A percentile compares a stretch with the other conserved stretches of the same genome.
These are phyloP conservation scores for Spodoptera littoralis DNA, from an alignment of 2,888 invertebrate genomes.

Conservation along the genomic window DNA sequence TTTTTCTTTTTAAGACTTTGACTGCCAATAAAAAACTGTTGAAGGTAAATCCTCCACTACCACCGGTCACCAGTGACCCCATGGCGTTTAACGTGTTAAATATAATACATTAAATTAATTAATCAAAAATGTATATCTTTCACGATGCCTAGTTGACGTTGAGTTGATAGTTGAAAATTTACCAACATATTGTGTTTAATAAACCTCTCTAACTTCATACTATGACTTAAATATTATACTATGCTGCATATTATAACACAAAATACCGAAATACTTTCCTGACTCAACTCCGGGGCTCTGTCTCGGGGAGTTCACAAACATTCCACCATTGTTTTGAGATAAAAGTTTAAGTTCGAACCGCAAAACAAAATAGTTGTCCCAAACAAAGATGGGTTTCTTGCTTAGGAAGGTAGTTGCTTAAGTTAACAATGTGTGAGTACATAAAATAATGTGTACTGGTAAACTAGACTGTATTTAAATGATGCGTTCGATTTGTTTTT, in stretches of 20 bases:
- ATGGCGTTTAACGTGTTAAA: too few species aligned
- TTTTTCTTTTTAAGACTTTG: too few species aligned
- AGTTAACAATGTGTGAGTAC: too few species aligned
- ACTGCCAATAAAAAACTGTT: too few species aligned
- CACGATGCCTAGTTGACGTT: neutral
- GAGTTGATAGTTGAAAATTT: too few species aligned
- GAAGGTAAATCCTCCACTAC: too few species aligned
- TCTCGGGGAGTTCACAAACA: conserved; percentile 22
- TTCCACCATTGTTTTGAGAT: conserved; percentile 52
- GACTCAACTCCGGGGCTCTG: conserved; percentile 10
- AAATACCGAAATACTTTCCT: conserved; percentile 25
- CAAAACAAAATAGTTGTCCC: conserved; percentile 61
- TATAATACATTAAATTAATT: conserved; percentile 5
- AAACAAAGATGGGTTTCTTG: conserved; percentile 53
- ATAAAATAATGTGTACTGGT: too few species aligned
- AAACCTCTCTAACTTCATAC: conserved; percentile 11
- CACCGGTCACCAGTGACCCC: too few species aligned
- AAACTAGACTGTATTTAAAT: too few species aligned
- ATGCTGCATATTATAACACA: conserved; percentile 12
- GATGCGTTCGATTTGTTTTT: too few species aligned
- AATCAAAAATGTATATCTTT: neutral
- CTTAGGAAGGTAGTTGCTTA: conserved; percentile 15
- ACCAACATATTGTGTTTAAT: conserved; percentile 7
- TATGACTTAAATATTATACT: conserved; percentile 4
- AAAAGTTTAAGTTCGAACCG: conserved; percentile 62